Percentiles rank a stretch among this genome's conserved stretches.
These are phyloP conservation scores for Sebastes cheni DNA, from an alignment of 2,797 vertebrate species.

Conservation along the genomic window DNA sequence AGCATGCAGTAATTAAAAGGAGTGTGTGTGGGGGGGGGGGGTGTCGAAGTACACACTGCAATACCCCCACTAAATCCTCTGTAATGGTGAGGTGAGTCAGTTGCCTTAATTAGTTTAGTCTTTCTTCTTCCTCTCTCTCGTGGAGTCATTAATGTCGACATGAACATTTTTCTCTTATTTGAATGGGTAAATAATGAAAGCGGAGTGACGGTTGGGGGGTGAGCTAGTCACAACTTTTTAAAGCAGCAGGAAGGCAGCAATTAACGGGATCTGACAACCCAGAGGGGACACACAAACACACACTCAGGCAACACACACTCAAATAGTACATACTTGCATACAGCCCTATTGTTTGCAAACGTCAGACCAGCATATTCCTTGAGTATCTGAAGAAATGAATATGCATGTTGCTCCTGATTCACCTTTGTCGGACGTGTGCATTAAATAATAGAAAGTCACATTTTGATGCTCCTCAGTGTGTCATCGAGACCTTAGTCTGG, in stretches of 20 bases:
- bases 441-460: slow-evolving; percentile 15
- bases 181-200: slow-evolving; percentile 79
- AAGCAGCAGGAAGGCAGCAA: slow-evolving; percentile 72
- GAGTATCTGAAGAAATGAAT: slow-evolving; percentile 19
- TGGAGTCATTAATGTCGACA: slow-evolving; percentile 77
- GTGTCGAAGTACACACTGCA: slow-evolving; percentile 23
- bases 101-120: slow-evolving; percentile 75
- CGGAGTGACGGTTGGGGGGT: slow-evolving; percentile 67
- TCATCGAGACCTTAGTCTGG: background rate
- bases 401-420: slow-evolving; percentile 2
- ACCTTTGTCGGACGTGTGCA: background rate
- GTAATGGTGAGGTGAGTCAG: slow-evolving; percentile 66
- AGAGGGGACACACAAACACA: slow-evolving; percentile 49
- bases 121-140: slow-evolving; percentile 39
- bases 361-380: background rate
- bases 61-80: slow-evolving; percentile 56
- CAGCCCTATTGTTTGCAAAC: slow-evolving; percentile 3
- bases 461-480: background rate
- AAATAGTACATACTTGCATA: background rate
- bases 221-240: slow-evolving; percentile 73
- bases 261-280: slow-evolving; percentile 76
- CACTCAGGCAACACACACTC: background rate
- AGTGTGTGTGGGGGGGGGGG: background rate
- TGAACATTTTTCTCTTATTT: slow-evolving; percentile 78
- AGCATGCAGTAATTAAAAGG: slow-evolving; percentile 58